Percentiles rank a stretch among this genome's conserved stretches.
phyloP scores from a whole-genome alignment of 2,797 vertebrate genomes.

The Mionectes olivaceus region DNA sequence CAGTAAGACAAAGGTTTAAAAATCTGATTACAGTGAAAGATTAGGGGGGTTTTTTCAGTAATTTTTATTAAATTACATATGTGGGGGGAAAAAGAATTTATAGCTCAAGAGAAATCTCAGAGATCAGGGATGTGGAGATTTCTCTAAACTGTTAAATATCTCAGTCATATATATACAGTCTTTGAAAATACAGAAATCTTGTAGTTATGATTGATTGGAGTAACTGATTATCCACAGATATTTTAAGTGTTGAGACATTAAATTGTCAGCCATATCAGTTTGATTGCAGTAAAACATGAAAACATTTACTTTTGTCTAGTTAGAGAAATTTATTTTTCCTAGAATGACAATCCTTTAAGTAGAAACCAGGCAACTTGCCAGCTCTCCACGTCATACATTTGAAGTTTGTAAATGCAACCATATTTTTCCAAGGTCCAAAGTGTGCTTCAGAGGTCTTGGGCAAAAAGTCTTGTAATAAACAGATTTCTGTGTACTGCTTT shows the following conservation, averaged over 20 bases:
- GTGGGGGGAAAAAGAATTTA: neutral
- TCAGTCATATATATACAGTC: slow-evolving; percentile 70
- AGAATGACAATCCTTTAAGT: slow-evolving; percentile 88
- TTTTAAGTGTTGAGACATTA: slow-evolving; percentile 86
- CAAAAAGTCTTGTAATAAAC: slow-evolving; percentile 78
- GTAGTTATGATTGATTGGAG: slow-evolving; percentile 84
- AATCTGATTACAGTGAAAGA: slow-evolving; percentile 63
- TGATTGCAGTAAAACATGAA: slow-evolving; percentile 89
- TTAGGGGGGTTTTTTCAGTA: neutral
- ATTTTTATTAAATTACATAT: slow-evolving; percentile 60
- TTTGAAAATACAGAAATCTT: slow-evolving; percentile 74
- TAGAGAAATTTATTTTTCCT: slow-evolving; percentile 90
- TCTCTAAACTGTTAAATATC: slow-evolving; percentile 68
- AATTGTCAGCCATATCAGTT: slow-evolving; percentile 85
- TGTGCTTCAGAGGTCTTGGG: slow-evolving; percentile 71
- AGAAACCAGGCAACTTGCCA: slow-evolving; percentile 86
- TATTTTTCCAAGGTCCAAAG: slow-evolving; percentile 82
- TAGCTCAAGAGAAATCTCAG: slow-evolving; percentile 60
- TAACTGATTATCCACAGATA: slow-evolving; percentile 85
- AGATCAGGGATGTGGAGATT: slow-evolving; percentile 38
- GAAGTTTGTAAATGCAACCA: slow-evolving; percentile 82
- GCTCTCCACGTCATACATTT: slow-evolving; percentile 82
- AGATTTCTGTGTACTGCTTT: slow-evolving; percentile 71
- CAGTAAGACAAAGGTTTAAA: slow-evolving; percentile 76
- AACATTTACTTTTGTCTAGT: slow-evolving; percentile 89